phyloP scores from a whole-genome alignment of 92 coral and sea anemone genomes.

The Pocillopora meandrina region DNA sequence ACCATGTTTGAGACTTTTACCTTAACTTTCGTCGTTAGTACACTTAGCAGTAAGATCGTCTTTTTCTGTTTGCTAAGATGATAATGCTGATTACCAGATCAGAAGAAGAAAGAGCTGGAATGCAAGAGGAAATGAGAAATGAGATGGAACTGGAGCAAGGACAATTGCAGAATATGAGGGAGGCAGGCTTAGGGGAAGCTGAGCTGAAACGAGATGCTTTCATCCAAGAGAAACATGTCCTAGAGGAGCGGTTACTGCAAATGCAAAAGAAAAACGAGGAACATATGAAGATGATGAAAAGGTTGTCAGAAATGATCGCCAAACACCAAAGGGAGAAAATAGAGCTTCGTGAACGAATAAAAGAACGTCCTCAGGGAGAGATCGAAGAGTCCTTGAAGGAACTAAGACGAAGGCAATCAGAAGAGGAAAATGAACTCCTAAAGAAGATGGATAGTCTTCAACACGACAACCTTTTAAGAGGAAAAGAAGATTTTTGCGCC shows the following conservation, averaged over 20 bases:
- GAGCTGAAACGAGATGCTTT: constrained; percentile 32
- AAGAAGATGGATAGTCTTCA: neutral
- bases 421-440: neutral
- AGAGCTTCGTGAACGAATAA: neutral
- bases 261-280: constrained; percentile 14
- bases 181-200: constrained; percentile 36
- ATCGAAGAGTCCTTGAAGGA: neutral
- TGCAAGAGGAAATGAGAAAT: constrained; percentile 35
- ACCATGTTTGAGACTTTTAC: no score
- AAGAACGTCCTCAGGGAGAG: neutral
- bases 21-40: no score
- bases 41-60: no score
- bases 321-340: neutral
- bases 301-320: neutral
- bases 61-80: no score
- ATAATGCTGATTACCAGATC: no score
- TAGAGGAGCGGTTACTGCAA: neutral
- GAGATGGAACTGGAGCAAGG: constrained; percentile 25
- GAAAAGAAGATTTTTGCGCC: neutral
- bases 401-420: neutral
- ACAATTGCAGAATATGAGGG: constrained; percentile 53
- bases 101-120: neutral
- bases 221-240: neutral
- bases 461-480: neutral
- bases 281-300: neutral